Percentiles rank a stretch among this genome's conserved stretches.
Evolutionary conservation across 2,888 invertebrate genomes (phyloP).

Genomic region (Eristalinus aeneus): DNA sequence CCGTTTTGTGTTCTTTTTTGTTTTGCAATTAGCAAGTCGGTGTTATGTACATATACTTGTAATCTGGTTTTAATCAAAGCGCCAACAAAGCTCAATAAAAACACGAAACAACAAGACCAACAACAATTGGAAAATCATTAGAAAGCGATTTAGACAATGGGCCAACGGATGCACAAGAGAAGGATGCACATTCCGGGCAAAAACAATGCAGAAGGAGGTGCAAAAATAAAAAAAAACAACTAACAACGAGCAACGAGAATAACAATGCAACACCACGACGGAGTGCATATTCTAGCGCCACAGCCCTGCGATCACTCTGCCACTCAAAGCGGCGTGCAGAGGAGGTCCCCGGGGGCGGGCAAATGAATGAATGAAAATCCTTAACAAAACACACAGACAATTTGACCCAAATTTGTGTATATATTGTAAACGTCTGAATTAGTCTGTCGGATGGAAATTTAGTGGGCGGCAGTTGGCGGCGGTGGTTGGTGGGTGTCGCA

Average conservation of each 20-base stretch:
- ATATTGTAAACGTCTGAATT: conserved; percentile 61
- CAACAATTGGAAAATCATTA: conserved; percentile 69
- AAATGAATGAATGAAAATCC: conserved; percentile 48
- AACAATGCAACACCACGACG: conserved; percentile 27
- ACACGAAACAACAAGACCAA: conserved; percentile 14
- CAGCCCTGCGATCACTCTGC: conserved; percentile 15
- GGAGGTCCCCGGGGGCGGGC: not conserved
- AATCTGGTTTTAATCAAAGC: conserved; percentile 61
- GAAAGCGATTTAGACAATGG: conserved; percentile 71
- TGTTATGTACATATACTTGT: conserved; percentile 41
- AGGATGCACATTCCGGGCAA: conserved; percentile 1
- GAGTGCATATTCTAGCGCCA: conserved; percentile 46
- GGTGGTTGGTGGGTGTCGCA: not conserved
- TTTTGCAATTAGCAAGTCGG: conserved; percentile 64
- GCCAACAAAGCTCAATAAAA: conserved; percentile 26
- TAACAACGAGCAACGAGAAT: conserved; percentile 14
- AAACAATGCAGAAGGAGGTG: conserved; percentile 18
- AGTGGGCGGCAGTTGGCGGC: conserved; percentile 1
- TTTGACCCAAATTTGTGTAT: conserved; percentile 65
- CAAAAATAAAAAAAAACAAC: not conserved
- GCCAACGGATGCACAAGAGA: conserved; percentile 43
- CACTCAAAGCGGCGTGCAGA: conserved; percentile 2
- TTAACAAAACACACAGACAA: conserved; percentile 58
- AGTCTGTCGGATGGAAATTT: conserved; percentile 60
- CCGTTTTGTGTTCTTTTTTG: conserved; percentile 1